phyloP scores from a whole-genome alignment of 2,888 invertebrate genomes.

The Leucophenga maculata region DNA sequence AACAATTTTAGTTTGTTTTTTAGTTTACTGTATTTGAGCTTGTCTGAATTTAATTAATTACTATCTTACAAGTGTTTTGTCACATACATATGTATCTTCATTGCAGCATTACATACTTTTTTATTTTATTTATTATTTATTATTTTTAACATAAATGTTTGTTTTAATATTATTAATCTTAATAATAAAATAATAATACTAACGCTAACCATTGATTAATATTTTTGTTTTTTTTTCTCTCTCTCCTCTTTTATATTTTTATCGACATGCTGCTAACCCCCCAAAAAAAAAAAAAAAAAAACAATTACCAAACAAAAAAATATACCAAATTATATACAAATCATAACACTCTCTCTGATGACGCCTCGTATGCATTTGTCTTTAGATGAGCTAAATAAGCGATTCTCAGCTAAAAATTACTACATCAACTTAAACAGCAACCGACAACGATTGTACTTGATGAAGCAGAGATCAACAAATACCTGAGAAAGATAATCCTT shows the following conservation, averaged over 20 bases:
- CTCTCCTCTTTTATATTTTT: constrained; percentile 55
- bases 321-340: constrained; percentile 38
- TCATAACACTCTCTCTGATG: not conserved
- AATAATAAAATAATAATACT: constrained; percentile 41
- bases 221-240: constrained; percentile 40
- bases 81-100: too few relatives aligned
- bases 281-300: constrained; percentile 36
- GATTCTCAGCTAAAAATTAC: not conserved
- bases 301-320: constrained; percentile 27
- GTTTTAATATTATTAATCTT: constrained; percentile 13
- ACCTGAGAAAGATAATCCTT: too few relatives aligned
- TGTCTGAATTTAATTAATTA: too few relatives aligned
- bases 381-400: constrained; percentile 17
- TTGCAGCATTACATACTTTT: too few relatives aligned
- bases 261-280: constrained; percentile 63
- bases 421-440: constrained; percentile 15
- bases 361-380: not conserved
- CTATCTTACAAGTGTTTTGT: too few relatives aligned
- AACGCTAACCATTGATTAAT: constrained; percentile 60
- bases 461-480: not conserved
- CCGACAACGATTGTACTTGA: not conserved
- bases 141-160: not conserved
- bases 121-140: not conserved
- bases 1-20: too few relatives aligned
- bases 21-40: too few relatives aligned